Base-by-base conservation (phyloP, 2,797 vertebrate genomes). In the Mionectes olivaceus region DNA sequence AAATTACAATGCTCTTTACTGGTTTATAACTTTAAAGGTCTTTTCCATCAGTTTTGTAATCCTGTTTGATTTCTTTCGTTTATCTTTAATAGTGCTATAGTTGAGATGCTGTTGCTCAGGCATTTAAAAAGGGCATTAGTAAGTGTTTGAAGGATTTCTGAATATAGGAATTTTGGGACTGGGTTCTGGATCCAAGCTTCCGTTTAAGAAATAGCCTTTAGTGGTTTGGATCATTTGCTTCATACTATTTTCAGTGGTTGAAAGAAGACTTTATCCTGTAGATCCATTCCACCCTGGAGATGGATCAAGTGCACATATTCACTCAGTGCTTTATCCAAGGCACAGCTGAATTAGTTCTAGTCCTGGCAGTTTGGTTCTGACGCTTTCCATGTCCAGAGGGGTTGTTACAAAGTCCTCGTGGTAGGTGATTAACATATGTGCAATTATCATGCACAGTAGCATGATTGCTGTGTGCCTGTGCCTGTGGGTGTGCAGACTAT, bases 221-320 rank as follows among this genome's bases (percentile, higher is more conserved):
- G 12, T 41, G 11, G 24, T 90, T 84, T 65, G 55, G 11, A 39
- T 89, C 4, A 9, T 10, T 81, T 69, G 32, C 23, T 87, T 61
- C 1, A 0, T 78, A 7, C 24, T 89, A 64, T 64, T 4, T 67
- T 64, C 9, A 17, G 0, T 41, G 43, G 2, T 30, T 83, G 47
- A 79, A 65, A 28, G 59, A 57, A 12, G 15, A 12, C 13, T 52
- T 0, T 63, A 24, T 83, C 14, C 7, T 35, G n/a, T 55, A 50
- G 50, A 41, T 59, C 18, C 4, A 22, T 74, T 47, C 43, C 8
- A 19, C 53, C 24, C 22, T 19, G 2, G 25, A 46, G 30, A 12
- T 43, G 65, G 28, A 41, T 75, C 4, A 7, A 32, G 17, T n/a
- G 15, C 3, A 7, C 1, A 0, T 39, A 4, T 67, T 83, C 23